phyloP scores from a whole-genome alignment of 2,888 invertebrate species.

The Corythucha ciliata region DNA sequence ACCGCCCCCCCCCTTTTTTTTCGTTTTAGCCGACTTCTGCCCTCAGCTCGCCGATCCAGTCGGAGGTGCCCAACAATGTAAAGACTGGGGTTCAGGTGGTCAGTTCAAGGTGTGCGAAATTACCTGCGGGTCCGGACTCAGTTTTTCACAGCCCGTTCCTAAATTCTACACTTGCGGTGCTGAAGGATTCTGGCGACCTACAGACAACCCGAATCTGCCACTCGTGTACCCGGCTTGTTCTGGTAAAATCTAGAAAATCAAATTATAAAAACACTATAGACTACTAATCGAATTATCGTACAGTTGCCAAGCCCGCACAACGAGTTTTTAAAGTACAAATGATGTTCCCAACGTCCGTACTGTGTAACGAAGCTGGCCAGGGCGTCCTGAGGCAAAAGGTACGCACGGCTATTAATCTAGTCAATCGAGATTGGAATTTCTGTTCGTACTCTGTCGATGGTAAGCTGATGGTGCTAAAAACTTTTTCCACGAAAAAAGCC shows the following conservation, averaged over 20 bases:
- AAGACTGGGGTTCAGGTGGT: constrained; percentile 93
- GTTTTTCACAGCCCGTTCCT: constrained; percentile 88
- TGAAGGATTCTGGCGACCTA: constrained; percentile 95
- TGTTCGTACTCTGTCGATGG: constrained; percentile 84
- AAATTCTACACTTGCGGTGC: constrained; percentile 97
- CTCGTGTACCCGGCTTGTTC: constrained; percentile 87
- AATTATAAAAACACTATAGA: neutral
- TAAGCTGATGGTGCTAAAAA: too few relatives aligned
- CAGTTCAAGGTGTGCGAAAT: constrained; percentile 94
- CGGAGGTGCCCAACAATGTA: constrained; percentile 83
- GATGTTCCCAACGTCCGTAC: constrained; percentile 92
- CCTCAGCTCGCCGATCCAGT: constrained; percentile 79
- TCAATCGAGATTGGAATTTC: constrained; percentile 95
- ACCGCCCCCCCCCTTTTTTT: constrained; percentile 3
- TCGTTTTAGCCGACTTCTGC: constrained; percentile 73
- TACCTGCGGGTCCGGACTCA: constrained; percentile 69
- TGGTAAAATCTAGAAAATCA: constrained; percentile 22
- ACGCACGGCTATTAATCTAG: constrained; percentile 74
- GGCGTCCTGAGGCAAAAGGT: constrained; percentile 84
- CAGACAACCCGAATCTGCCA: constrained; percentile 65
- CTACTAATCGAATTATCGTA: constrained; percentile 32
- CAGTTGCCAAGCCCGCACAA: constrained; percentile 82
- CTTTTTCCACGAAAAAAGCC: too few relatives aligned
- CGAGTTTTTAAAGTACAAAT: constrained; percentile 87
- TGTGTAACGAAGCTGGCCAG: constrained; percentile 92